Evolutionary conservation across 2,113 vertebrate species (phyloP).

Genomic region (Cyprinus carpio): DNA sequence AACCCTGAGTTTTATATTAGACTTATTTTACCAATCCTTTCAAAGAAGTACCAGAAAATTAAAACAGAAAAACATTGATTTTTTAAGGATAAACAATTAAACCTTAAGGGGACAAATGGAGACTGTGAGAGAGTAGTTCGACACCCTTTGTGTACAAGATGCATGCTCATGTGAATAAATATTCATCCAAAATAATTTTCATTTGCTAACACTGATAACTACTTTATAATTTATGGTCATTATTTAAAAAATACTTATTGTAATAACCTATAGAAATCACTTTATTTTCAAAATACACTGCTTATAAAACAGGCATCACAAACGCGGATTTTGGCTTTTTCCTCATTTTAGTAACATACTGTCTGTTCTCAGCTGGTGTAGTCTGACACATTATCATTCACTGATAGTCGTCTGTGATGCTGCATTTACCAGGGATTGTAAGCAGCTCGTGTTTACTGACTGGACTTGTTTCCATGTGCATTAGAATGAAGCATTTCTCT

Average conservation of each 20-base stretch:
- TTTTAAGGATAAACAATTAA: too few species aligned
- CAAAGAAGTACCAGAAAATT: too few species aligned
- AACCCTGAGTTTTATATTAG: too few species aligned
- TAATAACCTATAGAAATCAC: not conserved
- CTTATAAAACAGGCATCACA: not conserved
- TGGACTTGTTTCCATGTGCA: slow-evolving; percentile 31
- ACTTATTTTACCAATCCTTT: too few species aligned
- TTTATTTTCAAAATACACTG: not conserved
- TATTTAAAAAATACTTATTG: not conserved
- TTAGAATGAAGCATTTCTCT: slow-evolving; percentile 41
- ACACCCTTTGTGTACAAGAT: too few species aligned
- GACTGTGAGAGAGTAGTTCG: too few species aligned
- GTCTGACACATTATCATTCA: not conserved
- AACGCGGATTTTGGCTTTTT: not conserved
- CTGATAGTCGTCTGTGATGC: not conserved
- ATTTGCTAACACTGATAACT: not conserved
- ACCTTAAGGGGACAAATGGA: too few species aligned
- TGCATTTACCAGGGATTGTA: not conserved
- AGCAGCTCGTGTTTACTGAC: slow-evolving; percentile 27
- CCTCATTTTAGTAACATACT: not conserved
- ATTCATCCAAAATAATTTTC: too few species aligned
- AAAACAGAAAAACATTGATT: too few species aligned
- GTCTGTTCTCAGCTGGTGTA: not conserved
- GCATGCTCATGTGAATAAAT: too few species aligned
- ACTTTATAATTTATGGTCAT: not conserved